A percentile compares a stretch with the other conserved stretches of the same genome.
Evolutionary conservation across 2,113 vertebrate species (phyloP).

Genomic region (Oreotrochilus melanogaster): DNA sequence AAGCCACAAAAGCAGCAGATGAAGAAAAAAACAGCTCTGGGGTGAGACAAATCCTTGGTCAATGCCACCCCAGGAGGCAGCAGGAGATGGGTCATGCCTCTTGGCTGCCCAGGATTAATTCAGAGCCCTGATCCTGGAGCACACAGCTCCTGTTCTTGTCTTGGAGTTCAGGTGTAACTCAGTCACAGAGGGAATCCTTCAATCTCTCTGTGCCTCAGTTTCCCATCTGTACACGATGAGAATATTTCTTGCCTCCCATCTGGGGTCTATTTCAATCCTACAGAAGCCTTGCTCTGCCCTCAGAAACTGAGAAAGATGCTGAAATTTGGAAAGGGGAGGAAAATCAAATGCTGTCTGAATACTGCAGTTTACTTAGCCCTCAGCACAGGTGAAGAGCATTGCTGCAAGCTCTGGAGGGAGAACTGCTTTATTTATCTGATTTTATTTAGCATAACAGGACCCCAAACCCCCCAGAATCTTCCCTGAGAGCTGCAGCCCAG

Average conservation of each 20-base stretch:
- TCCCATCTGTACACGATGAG: slow-evolving; percentile 11
- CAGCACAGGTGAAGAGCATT: background rate
- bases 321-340: background rate
- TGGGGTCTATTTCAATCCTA: slow-evolving; percentile 27
- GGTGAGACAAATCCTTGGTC: background rate
- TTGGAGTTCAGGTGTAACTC: background rate
- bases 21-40: background rate
- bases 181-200: background rate
- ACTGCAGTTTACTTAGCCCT: background rate
- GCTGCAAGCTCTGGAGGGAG: accelerated
- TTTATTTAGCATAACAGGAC: background rate
- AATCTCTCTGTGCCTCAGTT: slow-evolving; percentile 47
- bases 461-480: background rate
- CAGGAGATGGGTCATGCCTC: background rate
- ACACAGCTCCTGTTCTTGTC: background rate
- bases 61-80: background rate
- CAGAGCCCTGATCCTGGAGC: background rate
- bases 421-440: too few species aligned
- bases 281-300: background rate
- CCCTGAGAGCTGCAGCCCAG: background rate
- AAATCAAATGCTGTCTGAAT: background rate
- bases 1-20: background rate
- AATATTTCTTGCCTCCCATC: slow-evolving; percentile 56
- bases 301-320: background rate
- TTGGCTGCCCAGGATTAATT: background rate